Evolutionary conservation across 2,888 invertebrate species (phyloP).

Genomic region (Drosophila paucipuncta): DNA sequence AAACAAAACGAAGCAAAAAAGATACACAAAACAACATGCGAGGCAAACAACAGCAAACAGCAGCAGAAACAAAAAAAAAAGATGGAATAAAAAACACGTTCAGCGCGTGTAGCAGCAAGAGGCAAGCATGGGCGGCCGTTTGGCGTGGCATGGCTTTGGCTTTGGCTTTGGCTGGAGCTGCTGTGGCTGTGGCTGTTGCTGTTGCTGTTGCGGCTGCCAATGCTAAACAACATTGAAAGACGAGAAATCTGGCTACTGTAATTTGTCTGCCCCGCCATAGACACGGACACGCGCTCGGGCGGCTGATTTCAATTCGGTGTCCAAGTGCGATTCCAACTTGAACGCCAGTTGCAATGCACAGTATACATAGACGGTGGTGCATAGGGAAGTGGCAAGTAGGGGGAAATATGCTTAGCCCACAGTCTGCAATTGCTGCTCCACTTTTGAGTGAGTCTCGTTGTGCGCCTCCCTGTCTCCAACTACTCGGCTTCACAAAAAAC

Average conservation of each 20-base stretch:
- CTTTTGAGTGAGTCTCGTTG: constrained; percentile 27
- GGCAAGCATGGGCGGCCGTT: constrained; percentile 38
- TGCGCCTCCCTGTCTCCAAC: constrained; percentile 50
- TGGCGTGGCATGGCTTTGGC: constrained; percentile 15
- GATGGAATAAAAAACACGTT: constrained; percentile 65
- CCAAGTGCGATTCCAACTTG: constrained; percentile 59
- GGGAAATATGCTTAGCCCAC: constrained; percentile 17
- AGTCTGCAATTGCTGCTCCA: constrained; percentile 65
- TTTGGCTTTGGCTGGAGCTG: constrained; percentile 30
- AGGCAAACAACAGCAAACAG: constrained; percentile 59
- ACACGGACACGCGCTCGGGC: constrained; percentile 47
- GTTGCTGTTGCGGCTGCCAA: constrained; percentile 64
- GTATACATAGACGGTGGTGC: constrained; percentile 5
- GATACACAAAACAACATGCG: constrained; percentile 56
- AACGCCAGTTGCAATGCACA: constrained; percentile 19
- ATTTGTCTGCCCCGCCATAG: constrained; percentile 81
- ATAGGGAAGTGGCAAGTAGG: background rate
- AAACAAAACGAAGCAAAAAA: constrained; percentile 26
- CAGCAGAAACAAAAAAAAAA: constrained; percentile 41
- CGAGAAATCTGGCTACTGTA: constrained; percentile 83
- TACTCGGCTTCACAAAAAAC: constrained; percentile 30
- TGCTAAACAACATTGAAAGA: constrained; percentile 82
- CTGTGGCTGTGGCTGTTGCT: constrained; percentile 31
- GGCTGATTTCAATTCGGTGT: constrained; percentile 58
- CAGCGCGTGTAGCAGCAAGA: constrained; percentile 71